These are phyloP conservation scores for Danio albolineatus DNA, from an alignment of 2,797 vertebrate genomes.

Conservation along the genomic window DNA sequence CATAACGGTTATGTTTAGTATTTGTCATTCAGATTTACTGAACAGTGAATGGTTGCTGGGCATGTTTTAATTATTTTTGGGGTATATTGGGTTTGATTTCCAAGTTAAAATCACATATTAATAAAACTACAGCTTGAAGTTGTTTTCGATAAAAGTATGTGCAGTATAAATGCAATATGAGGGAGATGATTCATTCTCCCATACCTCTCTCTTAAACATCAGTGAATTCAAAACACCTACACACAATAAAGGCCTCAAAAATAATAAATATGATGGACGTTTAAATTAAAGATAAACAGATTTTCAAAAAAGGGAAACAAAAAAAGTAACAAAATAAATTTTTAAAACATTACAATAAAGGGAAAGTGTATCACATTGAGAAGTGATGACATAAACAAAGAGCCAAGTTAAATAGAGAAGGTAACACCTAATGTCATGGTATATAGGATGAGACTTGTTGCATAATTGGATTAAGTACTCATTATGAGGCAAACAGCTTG, in stretches of 20 bases:
- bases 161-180: constrained; percentile 8
- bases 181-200: constrained; percentile 12
- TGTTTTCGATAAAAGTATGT: background rate
- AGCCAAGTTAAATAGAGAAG: constrained; percentile 17
- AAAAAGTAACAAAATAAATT: background rate
- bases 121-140: background rate
- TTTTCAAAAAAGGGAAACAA: background rate
- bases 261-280: constrained; percentile 6
- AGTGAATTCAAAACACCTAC: constrained; percentile 27
- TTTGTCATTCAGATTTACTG: background rate
- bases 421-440: constrained; percentile 31
- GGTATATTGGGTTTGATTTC: background rate
- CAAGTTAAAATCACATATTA: background rate
- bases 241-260: constrained; percentile 8
- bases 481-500: constrained; percentile 59
- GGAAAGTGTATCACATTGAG: background rate
- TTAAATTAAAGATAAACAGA: background rate
- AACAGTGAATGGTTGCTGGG: background rate
- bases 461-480: constrained; percentile 72
- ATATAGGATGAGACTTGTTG: constrained; percentile 13
- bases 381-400: background rate
- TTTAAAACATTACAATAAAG: background rate
- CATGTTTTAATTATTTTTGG: background rate
- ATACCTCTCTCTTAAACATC: constrained; percentile 1
- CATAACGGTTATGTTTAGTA: background rate